Evolutionary conservation across 2,888 invertebrate species (phyloP).

Genomic region (Sinohyriopsis cumingii): DNA sequence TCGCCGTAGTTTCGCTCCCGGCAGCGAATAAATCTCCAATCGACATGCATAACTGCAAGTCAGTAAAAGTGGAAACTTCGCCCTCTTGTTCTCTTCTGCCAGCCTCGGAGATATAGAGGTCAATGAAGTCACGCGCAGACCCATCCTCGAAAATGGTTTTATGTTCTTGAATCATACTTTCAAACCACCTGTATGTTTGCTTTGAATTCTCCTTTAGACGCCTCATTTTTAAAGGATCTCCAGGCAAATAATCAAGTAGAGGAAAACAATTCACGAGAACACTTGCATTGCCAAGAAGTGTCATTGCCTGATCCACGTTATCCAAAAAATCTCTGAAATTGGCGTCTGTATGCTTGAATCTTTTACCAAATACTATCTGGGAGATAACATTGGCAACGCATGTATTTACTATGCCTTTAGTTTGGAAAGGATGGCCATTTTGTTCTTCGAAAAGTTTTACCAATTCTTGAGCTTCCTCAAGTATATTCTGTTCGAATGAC

Average conservation of each 20-base stretch:
- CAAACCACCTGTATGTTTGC: constrained; percentile 3
- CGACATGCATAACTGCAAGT: constrained; percentile 24
- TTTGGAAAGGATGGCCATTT: constrained; percentile 19
- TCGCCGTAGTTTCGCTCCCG: constrained; percentile 81
- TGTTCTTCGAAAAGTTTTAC: constrained; percentile 8
- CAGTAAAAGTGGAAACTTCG: constrained; percentile 11
- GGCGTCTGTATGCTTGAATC: constrained; percentile 21
- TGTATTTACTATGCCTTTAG: constrained; percentile 13
- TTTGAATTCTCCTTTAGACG: neutral
- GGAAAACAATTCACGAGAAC: constrained; percentile 14
- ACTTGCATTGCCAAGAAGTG: neutral
- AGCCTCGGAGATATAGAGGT: constrained; percentile 19
- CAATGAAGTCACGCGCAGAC: constrained; percentile 14
- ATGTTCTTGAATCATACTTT: constrained; percentile 8
- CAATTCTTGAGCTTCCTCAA: constrained; percentile 22
- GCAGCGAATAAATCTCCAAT: constrained; percentile 51
- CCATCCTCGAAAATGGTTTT: constrained; percentile 6
- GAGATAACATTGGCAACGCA: too few relatives aligned
- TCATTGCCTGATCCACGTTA: constrained; percentile 3
- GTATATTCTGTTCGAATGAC: constrained; percentile 15
- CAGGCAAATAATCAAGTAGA: constrained; percentile 17
- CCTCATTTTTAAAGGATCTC: constrained; percentile 17
- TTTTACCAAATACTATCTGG: too few relatives aligned
- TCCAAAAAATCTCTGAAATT: constrained; percentile 21
- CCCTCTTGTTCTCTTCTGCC: constrained; percentile 2